phyloP scores from a whole-genome alignment of 2,797 vertebrate species.

The Bryconaethiops microstoma region DNA sequence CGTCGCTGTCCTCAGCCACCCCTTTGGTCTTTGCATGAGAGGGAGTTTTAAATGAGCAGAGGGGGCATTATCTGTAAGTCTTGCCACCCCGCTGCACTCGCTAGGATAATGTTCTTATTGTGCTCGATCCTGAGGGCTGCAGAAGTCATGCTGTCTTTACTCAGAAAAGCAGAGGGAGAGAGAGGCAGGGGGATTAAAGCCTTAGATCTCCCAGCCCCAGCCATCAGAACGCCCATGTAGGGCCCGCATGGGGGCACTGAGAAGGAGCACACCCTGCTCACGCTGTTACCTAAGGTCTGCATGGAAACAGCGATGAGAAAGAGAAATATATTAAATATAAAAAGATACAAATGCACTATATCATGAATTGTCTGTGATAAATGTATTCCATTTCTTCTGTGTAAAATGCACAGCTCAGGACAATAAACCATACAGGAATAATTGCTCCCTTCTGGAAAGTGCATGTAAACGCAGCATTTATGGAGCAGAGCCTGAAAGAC shows the following conservation, averaged over 20 bases:
- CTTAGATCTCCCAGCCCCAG: slow-evolving; percentile 46
- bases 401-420: slow-evolving; percentile 8
- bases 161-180: slow-evolving; percentile 74
- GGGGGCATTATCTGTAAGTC: slow-evolving; percentile 79
- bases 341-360: slow-evolving; percentile 27
- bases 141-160: slow-evolving; percentile 85
- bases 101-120: slow-evolving; percentile 86
- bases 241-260: slow-evolving; percentile 35
- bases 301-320: slow-evolving; percentile 15
- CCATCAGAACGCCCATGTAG: slow-evolving; percentile 48
- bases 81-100: slow-evolving; percentile 82
- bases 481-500: not conserved
- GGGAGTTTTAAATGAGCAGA: slow-evolving; percentile 75
- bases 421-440: slow-evolving; percentile 34
- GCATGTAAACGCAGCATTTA: slow-evolving; percentile 10
- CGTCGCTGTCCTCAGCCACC: slow-evolving; percentile 26
- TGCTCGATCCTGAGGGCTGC: slow-evolving; percentile 79
- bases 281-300: slow-evolving; percentile 36
- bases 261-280: slow-evolving; percentile 36
- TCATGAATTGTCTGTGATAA: slow-evolving; percentile 28
- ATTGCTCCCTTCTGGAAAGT: not conserved
- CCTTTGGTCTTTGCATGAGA: slow-evolving; percentile 66
- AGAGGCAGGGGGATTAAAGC: slow-evolving; percentile 65
- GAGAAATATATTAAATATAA: slow-evolving; percentile 8
- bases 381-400: slow-evolving; percentile 36